Evolutionary conservation across 1,140 invertebrate species (phyloP).

Genomic region (Ooceraea biroi): DNA sequence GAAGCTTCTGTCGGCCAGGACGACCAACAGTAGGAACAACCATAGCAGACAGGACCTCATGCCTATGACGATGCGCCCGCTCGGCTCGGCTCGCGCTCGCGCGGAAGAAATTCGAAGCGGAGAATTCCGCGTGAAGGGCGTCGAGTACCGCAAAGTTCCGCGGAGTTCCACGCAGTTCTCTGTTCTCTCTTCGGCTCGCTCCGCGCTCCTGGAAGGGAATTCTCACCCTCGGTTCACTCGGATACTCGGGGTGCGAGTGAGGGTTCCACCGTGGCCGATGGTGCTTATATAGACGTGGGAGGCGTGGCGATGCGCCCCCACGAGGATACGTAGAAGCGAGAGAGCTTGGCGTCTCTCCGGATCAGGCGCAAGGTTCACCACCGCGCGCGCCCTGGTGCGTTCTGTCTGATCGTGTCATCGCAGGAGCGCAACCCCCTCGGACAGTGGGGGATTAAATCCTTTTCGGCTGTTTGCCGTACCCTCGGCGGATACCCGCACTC

Average conservation of each 20-base stretch:
- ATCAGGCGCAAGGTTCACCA: constrained; percentile 51
- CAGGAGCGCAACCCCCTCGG: neutral
- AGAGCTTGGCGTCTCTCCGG: constrained; percentile 51
- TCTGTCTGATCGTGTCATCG: constrained; percentile 16
- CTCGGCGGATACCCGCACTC: neutral
- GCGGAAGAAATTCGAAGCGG: neutral
- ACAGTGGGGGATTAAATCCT: neutral
- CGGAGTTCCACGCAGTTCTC: constrained; percentile 20
- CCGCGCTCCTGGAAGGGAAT: constrained; percentile 10
- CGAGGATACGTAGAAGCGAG: constrained; percentile 60
- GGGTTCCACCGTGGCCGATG: constrained; percentile 60
- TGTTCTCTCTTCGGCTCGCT: neutral
- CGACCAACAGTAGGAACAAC: constrained; percentile 70
- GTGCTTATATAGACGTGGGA: constrained; percentile 81
- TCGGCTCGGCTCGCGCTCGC: constrained; percentile 21
- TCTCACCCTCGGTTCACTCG: constrained; percentile 50
- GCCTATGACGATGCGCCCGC: constrained; percentile 40
- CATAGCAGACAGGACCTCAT: constrained; percentile 76
- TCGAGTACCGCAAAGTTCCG: constrained; percentile 10
- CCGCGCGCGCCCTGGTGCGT: constrained; percentile 45
- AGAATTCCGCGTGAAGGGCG: neutral
- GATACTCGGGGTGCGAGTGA: constrained; percentile 76
- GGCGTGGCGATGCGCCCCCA: constrained; percentile 78
- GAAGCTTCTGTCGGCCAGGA: constrained; percentile 71
- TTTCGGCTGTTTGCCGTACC: neutral